These are phyloP conservation scores for Rana temporaria DNA, from an alignment of 2,113 vertebrate genomes.

Conservation along the genomic window DNA sequence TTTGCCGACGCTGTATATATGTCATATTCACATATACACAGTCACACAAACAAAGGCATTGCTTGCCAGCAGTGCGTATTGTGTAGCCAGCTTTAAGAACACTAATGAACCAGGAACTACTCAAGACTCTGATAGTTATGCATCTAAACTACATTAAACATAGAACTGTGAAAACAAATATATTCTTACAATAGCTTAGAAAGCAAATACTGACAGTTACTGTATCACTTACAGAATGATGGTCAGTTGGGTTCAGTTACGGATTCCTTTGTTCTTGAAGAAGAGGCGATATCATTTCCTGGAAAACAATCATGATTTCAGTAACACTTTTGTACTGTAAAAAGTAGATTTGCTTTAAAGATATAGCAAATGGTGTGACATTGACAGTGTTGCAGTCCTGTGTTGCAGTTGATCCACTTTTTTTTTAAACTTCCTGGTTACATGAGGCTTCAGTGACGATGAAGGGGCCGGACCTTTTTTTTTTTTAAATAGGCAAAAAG, in stretches of 20 bases:
- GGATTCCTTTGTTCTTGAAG: conserved; percentile 35
- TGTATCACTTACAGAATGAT: background rate
- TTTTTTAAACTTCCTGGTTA: conserved; percentile 51
- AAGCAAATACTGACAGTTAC: background rate
- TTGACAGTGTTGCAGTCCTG: background rate
- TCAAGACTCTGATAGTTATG: too few relatives aligned
- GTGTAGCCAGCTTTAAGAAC: too few relatives aligned
- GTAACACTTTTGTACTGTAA: background rate
- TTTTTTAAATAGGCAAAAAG: background rate
- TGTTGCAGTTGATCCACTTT: background rate
- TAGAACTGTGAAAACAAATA: too few relatives aligned
- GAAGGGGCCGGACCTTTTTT: conserved; percentile 12
- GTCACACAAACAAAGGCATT: too few relatives aligned
- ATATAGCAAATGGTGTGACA: background rate
- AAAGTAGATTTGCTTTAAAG: background rate
- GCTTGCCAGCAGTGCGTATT: too few relatives aligned
- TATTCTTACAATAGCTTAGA: background rate
- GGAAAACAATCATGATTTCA: background rate
- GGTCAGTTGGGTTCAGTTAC: background rate
- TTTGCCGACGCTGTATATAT: too few relatives aligned
- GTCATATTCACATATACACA: too few relatives aligned
- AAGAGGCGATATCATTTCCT: background rate
- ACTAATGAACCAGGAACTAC: background rate
- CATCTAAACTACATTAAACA: too few relatives aligned
- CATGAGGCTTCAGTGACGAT: background rate